These are phyloP conservation scores for Podarcis siculus DNA, from an alignment of 2,797 vertebrate species.

Conservation along the genomic window DNA sequence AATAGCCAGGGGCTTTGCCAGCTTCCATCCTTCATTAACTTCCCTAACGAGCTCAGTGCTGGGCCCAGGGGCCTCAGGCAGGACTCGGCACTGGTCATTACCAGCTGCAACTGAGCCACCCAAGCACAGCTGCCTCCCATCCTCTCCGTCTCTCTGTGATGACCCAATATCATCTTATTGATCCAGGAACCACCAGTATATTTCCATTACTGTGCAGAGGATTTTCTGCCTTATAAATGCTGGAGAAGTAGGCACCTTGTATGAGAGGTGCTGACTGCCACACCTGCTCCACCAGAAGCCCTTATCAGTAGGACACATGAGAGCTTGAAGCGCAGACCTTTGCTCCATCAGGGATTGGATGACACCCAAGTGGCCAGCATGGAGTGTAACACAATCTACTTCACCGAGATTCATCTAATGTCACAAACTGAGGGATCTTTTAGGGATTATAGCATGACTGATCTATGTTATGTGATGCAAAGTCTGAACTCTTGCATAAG, in stretches of 20 bases:
- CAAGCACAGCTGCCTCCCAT: background rate
- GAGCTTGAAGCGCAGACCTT: background rate
- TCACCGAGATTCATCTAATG: background rate
- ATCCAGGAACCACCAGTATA: background rate
- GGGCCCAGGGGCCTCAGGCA: constrained; percentile 28
- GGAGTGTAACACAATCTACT: no score
- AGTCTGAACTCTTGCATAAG: background rate
- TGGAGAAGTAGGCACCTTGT: background rate
- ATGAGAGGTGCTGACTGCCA: background rate
- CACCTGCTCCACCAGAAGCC: background rate
- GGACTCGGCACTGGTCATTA: constrained; percentile 52
- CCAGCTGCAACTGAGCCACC: constrained; percentile 9
- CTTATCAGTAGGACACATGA: background rate
- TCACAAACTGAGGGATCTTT: background rate
- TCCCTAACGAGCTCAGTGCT: constrained; percentile 19
- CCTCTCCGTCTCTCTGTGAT: background rate
- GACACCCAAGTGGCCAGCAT: background rate
- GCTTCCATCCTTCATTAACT: constrained; percentile 35
- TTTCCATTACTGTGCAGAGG: background rate
- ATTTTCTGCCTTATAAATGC: background rate
- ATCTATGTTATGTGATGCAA: background rate
- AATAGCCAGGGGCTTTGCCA: constrained; percentile 38
- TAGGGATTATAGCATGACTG: background rate
- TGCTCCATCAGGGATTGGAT: background rate
- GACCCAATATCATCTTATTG: background rate